Evolutionary conservation across 2,888 invertebrate species (phyloP).

Genomic region (Automeris io): DNA sequence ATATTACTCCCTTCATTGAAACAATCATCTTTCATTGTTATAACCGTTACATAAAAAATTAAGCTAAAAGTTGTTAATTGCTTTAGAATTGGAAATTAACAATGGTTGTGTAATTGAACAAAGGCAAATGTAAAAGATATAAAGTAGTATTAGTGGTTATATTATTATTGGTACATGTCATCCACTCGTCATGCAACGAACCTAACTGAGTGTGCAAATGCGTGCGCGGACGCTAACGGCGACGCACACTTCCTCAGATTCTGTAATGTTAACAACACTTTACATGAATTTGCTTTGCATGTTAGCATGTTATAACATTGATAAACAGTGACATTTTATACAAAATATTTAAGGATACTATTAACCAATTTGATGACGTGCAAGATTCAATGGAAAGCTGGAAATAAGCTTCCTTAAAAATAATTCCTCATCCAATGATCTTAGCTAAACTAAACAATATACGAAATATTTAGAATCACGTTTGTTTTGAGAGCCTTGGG

Average conservation of each 20-base stretch:
- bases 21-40: no score
- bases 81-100: no score
- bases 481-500: no score
- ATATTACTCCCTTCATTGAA: no score
- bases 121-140: not conserved
- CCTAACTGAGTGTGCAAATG: constrained; percentile 67
- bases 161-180: no score
- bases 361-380: not conserved
- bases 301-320: constrained; percentile 7
- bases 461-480: no score
- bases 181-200: constrained; percentile 55
- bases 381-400: not conserved
- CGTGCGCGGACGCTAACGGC: constrained; percentile 49
- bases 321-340: constrained; percentile 3
- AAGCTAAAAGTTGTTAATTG: no score
- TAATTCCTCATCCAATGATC: not conserved
- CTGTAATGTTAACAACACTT: constrained; percentile 38
- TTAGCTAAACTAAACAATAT: no score
- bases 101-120: not conserved
- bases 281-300: constrained; percentile 8
- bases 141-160: not conserved
- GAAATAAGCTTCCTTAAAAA: not conserved
- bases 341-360: not conserved
- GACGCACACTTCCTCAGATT: constrained; percentile 36
- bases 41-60: no score